These are phyloP conservation scores for Ovis aries DNA, from an alignment of 2,113 vertebrate species.

Conservation along the genomic window DNA sequence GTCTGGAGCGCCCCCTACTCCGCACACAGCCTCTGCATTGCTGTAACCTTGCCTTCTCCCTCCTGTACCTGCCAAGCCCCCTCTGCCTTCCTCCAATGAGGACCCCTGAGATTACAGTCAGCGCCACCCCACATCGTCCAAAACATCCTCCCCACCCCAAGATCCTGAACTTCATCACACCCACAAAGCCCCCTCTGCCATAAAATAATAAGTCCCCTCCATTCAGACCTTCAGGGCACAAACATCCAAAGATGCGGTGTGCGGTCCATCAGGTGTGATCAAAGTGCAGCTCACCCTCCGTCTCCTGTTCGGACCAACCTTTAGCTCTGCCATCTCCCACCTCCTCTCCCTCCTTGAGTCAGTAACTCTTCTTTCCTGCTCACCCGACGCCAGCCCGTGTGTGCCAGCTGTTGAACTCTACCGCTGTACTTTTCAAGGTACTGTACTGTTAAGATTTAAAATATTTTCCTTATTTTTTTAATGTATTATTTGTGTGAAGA, in stretches of 20 bases:
- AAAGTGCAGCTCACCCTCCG: neutral
- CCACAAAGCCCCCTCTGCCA: neutral
- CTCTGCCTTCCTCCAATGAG: neutral
- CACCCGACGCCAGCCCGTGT: neutral
- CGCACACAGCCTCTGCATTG: neutral
- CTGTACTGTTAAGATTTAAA: neutral
- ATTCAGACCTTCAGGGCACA: neutral
- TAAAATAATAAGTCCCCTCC: neutral
- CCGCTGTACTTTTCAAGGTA: neutral
- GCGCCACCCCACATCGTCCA: neutral
- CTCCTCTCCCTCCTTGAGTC: neutral
- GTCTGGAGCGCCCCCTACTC: neutral
- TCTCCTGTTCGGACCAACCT: neutral
- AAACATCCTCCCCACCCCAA: too few species aligned
- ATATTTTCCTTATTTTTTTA: neutral
- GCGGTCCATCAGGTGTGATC: fast-evolving
- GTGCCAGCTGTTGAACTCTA: neutral
- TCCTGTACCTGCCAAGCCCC: neutral
- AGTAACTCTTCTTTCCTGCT: neutral
- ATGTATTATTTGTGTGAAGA: neutral
- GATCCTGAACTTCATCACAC: neutral
- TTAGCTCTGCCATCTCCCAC: neutral
- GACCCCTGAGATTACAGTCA: neutral
- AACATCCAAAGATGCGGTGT: fast-evolving
- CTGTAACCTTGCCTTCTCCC: too few species aligned